phyloP scores from a whole-genome alignment of 2,113 vertebrate species.

The Cinclus cinclus region DNA sequence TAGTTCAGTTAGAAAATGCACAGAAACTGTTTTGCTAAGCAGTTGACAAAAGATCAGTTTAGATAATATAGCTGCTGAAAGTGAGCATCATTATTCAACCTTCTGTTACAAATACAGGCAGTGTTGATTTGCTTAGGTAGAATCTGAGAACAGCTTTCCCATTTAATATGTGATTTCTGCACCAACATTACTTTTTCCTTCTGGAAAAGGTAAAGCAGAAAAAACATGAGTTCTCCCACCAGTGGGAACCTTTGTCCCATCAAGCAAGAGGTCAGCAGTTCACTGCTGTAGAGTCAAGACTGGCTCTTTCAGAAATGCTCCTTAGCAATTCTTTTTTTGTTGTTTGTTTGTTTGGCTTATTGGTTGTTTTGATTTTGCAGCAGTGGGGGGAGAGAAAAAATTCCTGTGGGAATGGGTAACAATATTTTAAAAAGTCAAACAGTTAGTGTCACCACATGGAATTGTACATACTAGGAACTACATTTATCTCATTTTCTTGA shows the following conservation, averaged over 20 bases:
- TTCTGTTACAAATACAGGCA: background rate
- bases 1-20: background rate
- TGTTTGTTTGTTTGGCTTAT: background rate
- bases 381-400: background rate
- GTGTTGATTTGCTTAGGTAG: background rate
- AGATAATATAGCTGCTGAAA: background rate
- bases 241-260: background rate
- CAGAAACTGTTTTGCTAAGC: background rate
- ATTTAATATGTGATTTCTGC: background rate
- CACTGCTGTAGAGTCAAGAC: background rate
- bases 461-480: background rate
- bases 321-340: background rate
- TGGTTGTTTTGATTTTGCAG: background rate
- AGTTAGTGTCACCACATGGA: background rate
- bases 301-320: background rate
- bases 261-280: background rate
- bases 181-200: background rate
- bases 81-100: background rate
- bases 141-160: background rate
- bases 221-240: background rate
- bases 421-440: background rate
- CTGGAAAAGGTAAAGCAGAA: slow-evolving; percentile 34
- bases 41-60: background rate
- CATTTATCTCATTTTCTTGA: background rate
- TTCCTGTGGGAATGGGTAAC: background rate